These are phyloP conservation scores for Gryllus bimaculatus DNA, from an alignment of 1,140 invertebrate species.

Conservation along the genomic window DNA sequence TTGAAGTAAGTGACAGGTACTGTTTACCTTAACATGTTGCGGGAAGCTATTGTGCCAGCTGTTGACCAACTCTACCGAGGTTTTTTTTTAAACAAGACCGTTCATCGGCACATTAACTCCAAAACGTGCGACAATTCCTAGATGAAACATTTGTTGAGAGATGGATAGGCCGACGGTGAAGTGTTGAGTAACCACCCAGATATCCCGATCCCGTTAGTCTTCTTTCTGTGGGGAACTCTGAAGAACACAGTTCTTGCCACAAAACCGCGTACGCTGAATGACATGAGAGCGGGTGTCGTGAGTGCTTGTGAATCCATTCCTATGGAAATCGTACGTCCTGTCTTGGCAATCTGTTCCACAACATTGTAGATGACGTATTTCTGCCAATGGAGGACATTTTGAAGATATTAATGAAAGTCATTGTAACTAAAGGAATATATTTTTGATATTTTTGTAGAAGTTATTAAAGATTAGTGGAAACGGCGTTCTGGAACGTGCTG, in stretches of 20 bases:
- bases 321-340: neutral
- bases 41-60: slow-evolving; percentile 2
- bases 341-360: slow-evolving; percentile 9
- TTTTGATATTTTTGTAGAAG: slow-evolving; percentile 8
- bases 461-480: slow-evolving; percentile 13
- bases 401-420: slow-evolving; percentile 10
- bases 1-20: slow-evolving; percentile 9
- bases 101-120: neutral
- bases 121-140: slow-evolving; percentile 9
- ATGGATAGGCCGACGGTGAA: slow-evolving; percentile 30
- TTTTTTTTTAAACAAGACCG: slow-evolving; percentile 10
- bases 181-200: slow-evolving; percentile 34
- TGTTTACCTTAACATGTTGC: neutral
- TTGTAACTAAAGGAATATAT: neutral
- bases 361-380: neutral
- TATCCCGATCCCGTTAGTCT: slow-evolving; percentile 35
- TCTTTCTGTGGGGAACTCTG: slow-evolving; percentile 35
- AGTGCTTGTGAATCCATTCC: neutral
- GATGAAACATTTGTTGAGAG: slow-evolving; percentile 12
- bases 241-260: neutral
- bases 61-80: slow-evolving; percentile 2
- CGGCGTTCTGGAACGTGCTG: slow-evolving; percentile 2
- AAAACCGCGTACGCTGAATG: neutral
- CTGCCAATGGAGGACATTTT: slow-evolving; percentile 14
- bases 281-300: neutral